Conservation (phyloP, 2,888 invertebrate genomes). For the Scaptomyza reducta region DNA sequence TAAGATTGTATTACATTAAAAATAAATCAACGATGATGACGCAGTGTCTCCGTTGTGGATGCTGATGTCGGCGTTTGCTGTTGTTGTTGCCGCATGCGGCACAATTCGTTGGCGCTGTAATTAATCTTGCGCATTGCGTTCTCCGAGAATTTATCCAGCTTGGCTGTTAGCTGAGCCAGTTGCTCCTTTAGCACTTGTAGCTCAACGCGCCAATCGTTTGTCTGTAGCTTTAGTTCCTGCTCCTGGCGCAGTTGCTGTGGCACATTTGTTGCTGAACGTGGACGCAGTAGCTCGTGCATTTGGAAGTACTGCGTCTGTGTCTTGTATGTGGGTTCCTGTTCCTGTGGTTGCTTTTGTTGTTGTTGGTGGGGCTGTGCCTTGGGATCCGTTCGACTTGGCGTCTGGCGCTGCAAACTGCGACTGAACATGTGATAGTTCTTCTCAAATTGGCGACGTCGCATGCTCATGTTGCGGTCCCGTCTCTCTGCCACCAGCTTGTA, state of each 20-base stretch:
- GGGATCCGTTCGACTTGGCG: conserved; percentile 25
- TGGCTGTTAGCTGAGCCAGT: conserved; percentile 69
- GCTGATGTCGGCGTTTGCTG: conserved; percentile 45
- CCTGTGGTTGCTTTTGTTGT: conserved; percentile 3
- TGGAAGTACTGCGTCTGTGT: conserved; percentile 39
- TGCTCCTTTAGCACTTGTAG: conserved; percentile 74
- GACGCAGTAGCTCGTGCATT: conserved; percentile 77
- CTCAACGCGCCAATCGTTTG: conserved; percentile 76
- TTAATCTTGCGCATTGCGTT: conserved; percentile 76
- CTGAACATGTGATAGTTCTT: conserved; percentile 83
- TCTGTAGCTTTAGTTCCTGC: conserved; percentile 71
- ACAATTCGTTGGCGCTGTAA: conserved; percentile 79
- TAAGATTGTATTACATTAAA: conserved; percentile 1
- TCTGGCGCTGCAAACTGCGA: conserved; percentile 74
- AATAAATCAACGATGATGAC: conserved; percentile 52
- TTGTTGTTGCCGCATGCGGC: conserved; percentile 76
- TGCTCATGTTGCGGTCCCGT: conserved; percentile 86
- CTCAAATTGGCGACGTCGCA: conserved; percentile 85
- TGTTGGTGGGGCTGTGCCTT: conserved; percentile 19
- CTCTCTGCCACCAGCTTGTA: conserved; percentile 90
- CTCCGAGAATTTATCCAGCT: conserved; percentile 79
- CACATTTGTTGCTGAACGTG: conserved; percentile 82
- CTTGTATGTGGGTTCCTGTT: conserved; percentile 8
- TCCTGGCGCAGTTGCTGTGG: conserved; percentile 71
- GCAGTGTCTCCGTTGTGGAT: conserved; percentile 38